Conservation (phyloP, 2,888 invertebrate genomes). For the Drosophila seclusa region DNA sequence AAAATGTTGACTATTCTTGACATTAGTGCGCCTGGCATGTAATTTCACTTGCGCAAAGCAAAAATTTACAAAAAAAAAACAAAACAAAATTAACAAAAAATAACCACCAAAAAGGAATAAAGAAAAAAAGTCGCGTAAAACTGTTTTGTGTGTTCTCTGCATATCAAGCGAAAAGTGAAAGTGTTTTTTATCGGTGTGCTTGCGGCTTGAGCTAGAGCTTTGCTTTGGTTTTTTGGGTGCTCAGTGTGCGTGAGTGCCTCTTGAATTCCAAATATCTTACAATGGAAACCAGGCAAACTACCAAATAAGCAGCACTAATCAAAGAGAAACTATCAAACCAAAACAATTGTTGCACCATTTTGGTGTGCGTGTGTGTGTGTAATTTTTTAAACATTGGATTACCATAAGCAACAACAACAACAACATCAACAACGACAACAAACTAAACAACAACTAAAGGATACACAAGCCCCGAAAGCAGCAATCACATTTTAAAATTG, state of each 20-base stretch:
- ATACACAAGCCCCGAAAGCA: constrained; percentile 22
- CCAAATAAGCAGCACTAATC: constrained; percentile 54
- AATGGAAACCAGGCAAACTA: constrained; percentile 70
- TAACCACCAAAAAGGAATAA: constrained; percentile 7
- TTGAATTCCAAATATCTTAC: constrained; percentile 74
- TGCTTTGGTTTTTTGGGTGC: constrained; percentile 33
- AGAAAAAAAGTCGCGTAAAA: constrained; percentile 41
- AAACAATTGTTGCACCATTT: constrained; percentile 33
- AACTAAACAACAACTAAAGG: constrained; percentile 41
- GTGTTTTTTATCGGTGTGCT: constrained; percentile 54
- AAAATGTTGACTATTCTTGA: constrained; percentile 71
- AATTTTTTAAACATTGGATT: constrained; percentile 42
- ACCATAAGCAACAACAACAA: constrained; percentile 18
- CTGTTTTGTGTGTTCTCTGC: constrained; percentile 77
- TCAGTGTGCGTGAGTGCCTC: constrained; percentile 68
- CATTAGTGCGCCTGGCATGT: constrained; percentile 56
- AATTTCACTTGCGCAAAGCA: constrained; percentile 23
- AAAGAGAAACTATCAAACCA: constrained; percentile 64
- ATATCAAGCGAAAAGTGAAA: constrained; percentile 78
- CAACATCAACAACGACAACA: constrained; percentile 4
- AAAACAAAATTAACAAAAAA: constrained; percentile 7
- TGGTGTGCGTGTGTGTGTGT: constrained; percentile 27
- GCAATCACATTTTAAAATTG: constrained; percentile 37
- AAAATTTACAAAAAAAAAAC: not conserved
- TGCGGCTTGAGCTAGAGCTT: constrained; percentile 23